phyloP scores from a whole-genome alignment of 2,113 vertebrate genomes.

The Percina caprodes region DNA sequence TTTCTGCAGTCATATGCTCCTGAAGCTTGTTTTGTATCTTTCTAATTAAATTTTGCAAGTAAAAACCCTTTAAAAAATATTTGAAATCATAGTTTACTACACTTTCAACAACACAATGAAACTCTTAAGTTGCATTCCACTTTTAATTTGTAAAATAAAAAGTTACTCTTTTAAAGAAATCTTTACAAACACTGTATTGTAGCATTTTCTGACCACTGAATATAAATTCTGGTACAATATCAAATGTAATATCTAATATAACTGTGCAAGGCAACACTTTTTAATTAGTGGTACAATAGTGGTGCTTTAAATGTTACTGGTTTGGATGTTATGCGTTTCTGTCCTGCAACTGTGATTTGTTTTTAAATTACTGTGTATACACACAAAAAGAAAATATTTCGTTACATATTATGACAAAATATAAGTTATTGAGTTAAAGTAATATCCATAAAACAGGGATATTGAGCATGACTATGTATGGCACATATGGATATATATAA shows the following conservation, averaged over 20 bases:
- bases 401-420: constrained; percentile 49
- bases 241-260: background rate
- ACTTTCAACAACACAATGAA: background rate
- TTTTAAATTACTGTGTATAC: background rate
- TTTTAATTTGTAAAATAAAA: background rate
- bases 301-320: background rate
- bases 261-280: background rate
- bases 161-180: background rate
- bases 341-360: background rate
- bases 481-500: constrained; percentile 19
- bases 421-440: constrained; percentile 26
- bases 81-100: background rate
- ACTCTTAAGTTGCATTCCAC: background rate
- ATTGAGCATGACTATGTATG: background rate
- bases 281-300: background rate
- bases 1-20: background rate
- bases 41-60: background rate
- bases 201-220: background rate
- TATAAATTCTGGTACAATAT: background rate
- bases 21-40: background rate
- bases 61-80: background rate
- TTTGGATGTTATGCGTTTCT: background rate
- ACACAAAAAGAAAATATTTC: background rate
- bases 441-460: constrained; percentile 1
- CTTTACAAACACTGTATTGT: background rate